These are phyloP conservation scores for Penaeus monodon DNA, from an alignment of 2,888 invertebrate species.

Conservation along the genomic window DNA sequence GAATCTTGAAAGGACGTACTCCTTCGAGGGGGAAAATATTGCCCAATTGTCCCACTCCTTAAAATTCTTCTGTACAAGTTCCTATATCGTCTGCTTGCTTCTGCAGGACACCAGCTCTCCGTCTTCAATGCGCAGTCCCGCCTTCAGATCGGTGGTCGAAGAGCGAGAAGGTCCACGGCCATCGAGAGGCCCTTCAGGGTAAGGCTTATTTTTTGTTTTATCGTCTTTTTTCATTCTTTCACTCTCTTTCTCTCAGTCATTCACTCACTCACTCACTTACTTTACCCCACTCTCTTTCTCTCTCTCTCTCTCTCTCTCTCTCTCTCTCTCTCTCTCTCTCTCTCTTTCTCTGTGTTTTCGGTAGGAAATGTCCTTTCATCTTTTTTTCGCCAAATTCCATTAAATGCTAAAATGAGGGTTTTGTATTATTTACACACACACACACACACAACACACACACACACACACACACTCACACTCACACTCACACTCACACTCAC, in stretches of 20 bases:
- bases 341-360: too few relatives aligned
- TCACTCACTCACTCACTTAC: too few relatives aligned
- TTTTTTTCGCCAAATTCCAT: too few relatives aligned
- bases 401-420: too few relatives aligned
- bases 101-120: conserved; percentile 82
- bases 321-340: neutral
- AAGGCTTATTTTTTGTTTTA: neutral
- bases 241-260: neutral
- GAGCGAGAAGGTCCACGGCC: conserved; percentile 68
- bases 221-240: neutral
- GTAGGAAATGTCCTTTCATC: too few relatives aligned
- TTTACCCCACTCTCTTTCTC: too few relatives aligned
- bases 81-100: conserved; percentile 65
- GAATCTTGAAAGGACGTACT: too few relatives aligned
- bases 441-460: too few relatives aligned
- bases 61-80: too few relatives aligned
- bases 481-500: conserved; percentile 67
- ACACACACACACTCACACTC: neutral
- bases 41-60: too few relatives aligned
- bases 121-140: conserved; percentile 93
- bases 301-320: neutral
- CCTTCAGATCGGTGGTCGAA: conserved; percentile 89
- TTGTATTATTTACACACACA: too few relatives aligned
- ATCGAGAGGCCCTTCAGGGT: conserved; percentile 62
- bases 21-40: too few relatives aligned